Evolutionary conservation across 2,113 vertebrate genomes (phyloP).

Genomic region (Hippocampus guttulatus): DNA sequence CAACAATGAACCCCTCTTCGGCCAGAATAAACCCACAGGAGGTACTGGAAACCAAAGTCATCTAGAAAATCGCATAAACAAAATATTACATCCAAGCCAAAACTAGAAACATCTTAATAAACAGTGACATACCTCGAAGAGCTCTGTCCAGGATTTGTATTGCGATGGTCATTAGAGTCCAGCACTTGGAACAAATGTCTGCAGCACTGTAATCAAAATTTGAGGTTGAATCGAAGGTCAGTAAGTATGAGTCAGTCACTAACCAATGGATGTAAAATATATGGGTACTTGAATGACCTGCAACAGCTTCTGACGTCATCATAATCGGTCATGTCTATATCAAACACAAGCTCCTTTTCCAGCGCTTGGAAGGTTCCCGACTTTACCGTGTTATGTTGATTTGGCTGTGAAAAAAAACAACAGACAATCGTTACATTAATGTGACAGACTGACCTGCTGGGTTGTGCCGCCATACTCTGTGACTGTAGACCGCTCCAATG

Average conservation of each 20-base stretch:
- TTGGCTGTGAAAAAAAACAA: conserved; percentile 73
- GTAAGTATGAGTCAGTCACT: neutral
- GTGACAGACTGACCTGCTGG: neutral
- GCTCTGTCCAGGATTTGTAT: conserved; percentile 86
- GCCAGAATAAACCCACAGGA: conserved; percentile 95
- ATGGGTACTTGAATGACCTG: conserved; percentile 72
- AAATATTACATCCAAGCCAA: neutral
- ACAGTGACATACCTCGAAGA: conserved; percentile 73
- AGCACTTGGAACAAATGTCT: conserved; percentile 92
- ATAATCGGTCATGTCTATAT: conserved; percentile 98
- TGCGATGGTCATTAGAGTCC: conserved; percentile 94
- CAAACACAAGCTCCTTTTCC: conserved; percentile 96
- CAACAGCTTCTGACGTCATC: conserved; percentile 92
- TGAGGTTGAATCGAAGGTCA: neutral
- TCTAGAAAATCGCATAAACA: conserved; percentile 64
- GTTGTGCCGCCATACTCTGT: conserved; percentile 72
- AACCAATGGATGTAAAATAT: neutral
- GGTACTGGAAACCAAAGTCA: conserved; percentile 88
- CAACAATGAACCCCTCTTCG: conserved; percentile 95
- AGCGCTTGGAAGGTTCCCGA: conserved; percentile 88
- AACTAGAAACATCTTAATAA: neutral
- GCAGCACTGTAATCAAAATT: conserved; percentile 75
- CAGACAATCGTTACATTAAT: neutral
- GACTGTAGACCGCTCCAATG: conserved; percentile 90
- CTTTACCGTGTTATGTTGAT: conserved; percentile 88